These are phyloP conservation scores for Patella ulyssiponensis DNA, from an alignment of 2,888 invertebrate species.

Conservation along the genomic window DNA sequence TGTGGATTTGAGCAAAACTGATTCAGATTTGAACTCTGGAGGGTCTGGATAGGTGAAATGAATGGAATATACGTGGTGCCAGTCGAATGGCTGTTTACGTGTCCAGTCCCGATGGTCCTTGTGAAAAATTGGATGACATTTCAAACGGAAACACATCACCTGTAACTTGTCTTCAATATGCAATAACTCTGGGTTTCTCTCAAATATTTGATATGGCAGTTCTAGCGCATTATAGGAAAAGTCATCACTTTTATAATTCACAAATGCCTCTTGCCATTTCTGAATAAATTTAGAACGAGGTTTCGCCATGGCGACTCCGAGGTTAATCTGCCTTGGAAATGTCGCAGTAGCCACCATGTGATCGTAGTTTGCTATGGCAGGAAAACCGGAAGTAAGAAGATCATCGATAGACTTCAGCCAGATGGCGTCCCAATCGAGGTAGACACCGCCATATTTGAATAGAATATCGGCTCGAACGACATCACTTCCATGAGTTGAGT, in stretches of 20 bases:
- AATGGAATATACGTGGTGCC: slow-evolving; percentile 65
- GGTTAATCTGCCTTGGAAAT: slow-evolving; percentile 56
- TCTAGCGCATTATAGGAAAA: slow-evolving; percentile 54
- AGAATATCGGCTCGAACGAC: slow-evolving; percentile 65
- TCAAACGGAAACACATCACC: slow-evolving; percentile 65
- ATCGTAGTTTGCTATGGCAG: slow-evolving; percentile 61
- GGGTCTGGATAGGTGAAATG: slow-evolving; percentile 69
- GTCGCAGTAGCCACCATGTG: slow-evolving; percentile 49
- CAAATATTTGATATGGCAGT: slow-evolving; percentile 58
- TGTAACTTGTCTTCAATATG: slow-evolving; percentile 61
- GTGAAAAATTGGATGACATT: slow-evolving; percentile 65
- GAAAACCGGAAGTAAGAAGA: slow-evolving; percentile 48
- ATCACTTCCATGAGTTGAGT: slow-evolving; percentile 63
- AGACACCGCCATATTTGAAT: slow-evolving; percentile 68
- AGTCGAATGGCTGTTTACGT: slow-evolving; percentile 59
- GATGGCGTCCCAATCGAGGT: slow-evolving; percentile 68
- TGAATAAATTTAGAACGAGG: slow-evolving; percentile 50
- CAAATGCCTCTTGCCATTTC: slow-evolving; percentile 48
- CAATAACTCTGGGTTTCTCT: slow-evolving; percentile 60
- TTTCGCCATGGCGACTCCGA: slow-evolving; percentile 64
- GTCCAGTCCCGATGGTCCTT: slow-evolving; percentile 55
- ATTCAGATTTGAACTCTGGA: slow-evolving; percentile 49
- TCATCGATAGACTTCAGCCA: slow-evolving; percentile 60
- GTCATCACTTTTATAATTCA: slow-evolving; percentile 47
- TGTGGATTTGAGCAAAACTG: slow-evolving; percentile 37